phyloP scores from a whole-genome alignment of 1,140 invertebrate genomes.

The Drosophila tsacasi region DNA sequence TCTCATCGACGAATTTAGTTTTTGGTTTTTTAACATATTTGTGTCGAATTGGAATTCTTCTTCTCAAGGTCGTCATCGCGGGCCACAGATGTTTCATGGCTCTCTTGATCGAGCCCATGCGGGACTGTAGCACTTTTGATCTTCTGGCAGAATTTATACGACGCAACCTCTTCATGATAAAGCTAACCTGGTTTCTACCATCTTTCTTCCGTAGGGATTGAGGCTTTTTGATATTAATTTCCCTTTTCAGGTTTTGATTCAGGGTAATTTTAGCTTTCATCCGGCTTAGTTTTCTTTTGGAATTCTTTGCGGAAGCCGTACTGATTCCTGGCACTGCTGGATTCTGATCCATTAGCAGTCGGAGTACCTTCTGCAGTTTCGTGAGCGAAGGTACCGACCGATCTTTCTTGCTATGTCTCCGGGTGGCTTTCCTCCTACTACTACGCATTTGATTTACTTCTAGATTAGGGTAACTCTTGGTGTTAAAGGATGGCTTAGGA shows the following conservation, averaged over 20 bases:
- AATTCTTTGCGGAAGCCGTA: too few relatives aligned
- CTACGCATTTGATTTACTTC: background rate
- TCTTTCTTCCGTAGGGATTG: background rate
- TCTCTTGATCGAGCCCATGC: background rate
- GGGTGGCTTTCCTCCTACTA: background rate
- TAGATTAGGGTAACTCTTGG: too few relatives aligned
- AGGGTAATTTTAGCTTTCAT: background rate
- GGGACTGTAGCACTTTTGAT: background rate
- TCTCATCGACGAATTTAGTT: background rate
- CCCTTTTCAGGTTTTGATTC: background rate
- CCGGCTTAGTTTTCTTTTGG: background rate
- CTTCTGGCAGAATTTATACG: background rate
- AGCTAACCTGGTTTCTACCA: background rate
- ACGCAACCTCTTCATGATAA: background rate
- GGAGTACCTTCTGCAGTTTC: background rate
- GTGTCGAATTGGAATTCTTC: background rate
- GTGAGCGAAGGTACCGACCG: too few relatives aligned
- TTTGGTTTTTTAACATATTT: background rate
- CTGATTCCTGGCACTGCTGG: too few relatives aligned
- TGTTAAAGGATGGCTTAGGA: background rate
- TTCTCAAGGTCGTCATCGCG: background rate
- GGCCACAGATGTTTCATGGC: background rate
- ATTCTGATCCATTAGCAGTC: background rate
- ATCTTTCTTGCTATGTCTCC: background rate
- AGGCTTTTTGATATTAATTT: too few relatives aligned